A percentile compares a stretch with the other conserved stretches of the same genome.
Conservation (phyloP, 2,888 invertebrate genomes). For the Eupithecia pulchellata region DNA sequence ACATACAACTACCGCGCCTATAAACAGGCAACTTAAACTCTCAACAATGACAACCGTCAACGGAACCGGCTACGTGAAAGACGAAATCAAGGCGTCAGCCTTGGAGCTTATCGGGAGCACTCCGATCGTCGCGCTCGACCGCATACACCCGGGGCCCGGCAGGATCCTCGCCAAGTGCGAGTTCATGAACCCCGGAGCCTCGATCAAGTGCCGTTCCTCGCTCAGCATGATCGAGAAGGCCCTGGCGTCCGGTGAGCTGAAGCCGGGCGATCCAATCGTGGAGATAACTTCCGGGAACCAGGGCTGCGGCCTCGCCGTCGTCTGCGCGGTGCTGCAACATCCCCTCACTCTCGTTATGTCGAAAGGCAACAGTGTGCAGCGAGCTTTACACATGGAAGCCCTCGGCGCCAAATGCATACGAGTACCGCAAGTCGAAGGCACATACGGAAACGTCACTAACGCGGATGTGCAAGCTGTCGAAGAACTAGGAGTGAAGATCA, state of each 20-base stretch:
- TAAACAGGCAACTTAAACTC: constrained; percentile 38
- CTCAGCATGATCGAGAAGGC: constrained; percentile 73
- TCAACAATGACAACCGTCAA: constrained; percentile 47
- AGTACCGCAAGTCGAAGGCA: constrained; percentile 77
- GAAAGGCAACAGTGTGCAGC: constrained; percentile 74
- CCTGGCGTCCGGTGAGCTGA: constrained; percentile 60
- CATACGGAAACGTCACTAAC: constrained; percentile 75
- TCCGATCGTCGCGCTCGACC: constrained; percentile 77
- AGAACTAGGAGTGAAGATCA: constrained; percentile 63
- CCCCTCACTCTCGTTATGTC: constrained; percentile 78
- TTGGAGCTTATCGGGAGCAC: constrained; percentile 79
- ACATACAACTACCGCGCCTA: constrained; percentile 39
- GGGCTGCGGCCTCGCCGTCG: constrained; percentile 77
- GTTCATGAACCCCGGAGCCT: constrained; percentile 80
- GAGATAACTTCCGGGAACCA: constrained; percentile 81
- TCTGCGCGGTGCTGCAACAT: constrained; percentile 75
- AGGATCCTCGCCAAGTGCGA: constrained; percentile 79
- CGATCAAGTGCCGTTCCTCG: constrained; percentile 77
- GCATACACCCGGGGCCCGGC: constrained; percentile 73
- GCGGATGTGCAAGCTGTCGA: constrained; percentile 74
- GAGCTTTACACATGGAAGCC: constrained; percentile 80
- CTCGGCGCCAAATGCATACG: constrained; percentile 74
- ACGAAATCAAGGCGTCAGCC: constrained; percentile 76
- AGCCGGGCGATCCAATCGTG: constrained; percentile 68
- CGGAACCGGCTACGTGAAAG: constrained; percentile 44